Conservation (phyloP, 2,888 invertebrate species). For the Lepetodrilus schrolli region DNA sequence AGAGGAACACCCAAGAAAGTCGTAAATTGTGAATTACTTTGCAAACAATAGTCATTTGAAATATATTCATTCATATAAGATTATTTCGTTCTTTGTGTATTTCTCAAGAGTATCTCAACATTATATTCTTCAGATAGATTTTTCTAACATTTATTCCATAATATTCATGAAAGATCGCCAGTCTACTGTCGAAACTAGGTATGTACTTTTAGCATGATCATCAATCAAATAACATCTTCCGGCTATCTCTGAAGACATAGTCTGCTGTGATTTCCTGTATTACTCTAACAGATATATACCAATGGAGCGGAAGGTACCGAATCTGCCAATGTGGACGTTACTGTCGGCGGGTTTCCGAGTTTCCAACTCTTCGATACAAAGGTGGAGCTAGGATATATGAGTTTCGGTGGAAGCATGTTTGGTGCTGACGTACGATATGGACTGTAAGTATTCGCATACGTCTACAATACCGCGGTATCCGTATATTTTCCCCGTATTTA, state of each 20-base stretch:
- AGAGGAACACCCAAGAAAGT: too few relatives aligned
- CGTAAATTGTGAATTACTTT: too few relatives aligned
- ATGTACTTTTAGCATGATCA: neutral
- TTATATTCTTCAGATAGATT: too few relatives aligned
- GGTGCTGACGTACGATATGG: constrained; percentile 42
- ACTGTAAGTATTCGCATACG: constrained; percentile 36
- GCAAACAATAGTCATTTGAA: too few relatives aligned
- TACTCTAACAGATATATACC: constrained; percentile 35
- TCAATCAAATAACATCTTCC: neutral
- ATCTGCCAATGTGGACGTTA: constrained; percentile 34
- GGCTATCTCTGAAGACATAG: constrained; percentile 18
- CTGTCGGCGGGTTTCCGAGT: constrained; percentile 48
- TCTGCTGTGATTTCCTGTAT: neutral
- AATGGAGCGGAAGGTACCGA: constrained; percentile 37
- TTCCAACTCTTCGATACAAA: constrained; percentile 38
- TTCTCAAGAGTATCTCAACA: too few relatives aligned
- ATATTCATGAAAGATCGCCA: too few relatives aligned
- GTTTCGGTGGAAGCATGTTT: constrained; percentile 49
- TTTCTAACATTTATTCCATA: too few relatives aligned
- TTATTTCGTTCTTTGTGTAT: too few relatives aligned
- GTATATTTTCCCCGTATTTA: too few relatives aligned
- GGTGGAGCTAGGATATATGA: constrained; percentile 42
- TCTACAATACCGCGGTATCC: too few relatives aligned
- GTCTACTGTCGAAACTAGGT: neutral
- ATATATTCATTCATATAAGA: too few relatives aligned